phyloP scores from a whole-genome alignment of 2,797 vertebrate species.

The Pteropus rufus region DNA sequence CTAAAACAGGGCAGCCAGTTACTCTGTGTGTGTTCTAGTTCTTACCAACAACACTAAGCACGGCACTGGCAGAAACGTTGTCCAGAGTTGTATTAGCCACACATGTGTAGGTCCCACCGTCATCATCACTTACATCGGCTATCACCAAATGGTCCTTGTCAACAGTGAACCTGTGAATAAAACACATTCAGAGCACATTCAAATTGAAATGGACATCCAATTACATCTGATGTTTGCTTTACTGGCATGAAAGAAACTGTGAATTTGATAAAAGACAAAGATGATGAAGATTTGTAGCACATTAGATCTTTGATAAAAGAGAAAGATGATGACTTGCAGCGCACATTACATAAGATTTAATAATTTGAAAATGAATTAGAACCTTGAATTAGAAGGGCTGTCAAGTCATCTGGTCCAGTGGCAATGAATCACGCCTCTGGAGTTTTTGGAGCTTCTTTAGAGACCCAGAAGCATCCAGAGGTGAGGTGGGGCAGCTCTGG shows the following conservation, averaged over 20 bases:
- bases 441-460: background rate
- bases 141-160: conserved; percentile 92
- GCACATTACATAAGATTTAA: background rate
- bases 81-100: conserved; percentile 95
- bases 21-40: background rate
- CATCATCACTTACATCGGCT: conserved; percentile 88
- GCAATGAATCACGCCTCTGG: background rate
- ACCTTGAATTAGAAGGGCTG: background rate
- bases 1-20: background rate
- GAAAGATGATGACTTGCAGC: background rate
- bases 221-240: background rate
- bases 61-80: conserved; percentile 92
- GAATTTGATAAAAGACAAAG: background rate
- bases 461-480: background rate
- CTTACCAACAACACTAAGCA: conserved; percentile 96
- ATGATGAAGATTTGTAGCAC: background rate
- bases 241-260: background rate
- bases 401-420: background rate
- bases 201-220: background rate
- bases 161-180: conserved; percentile 87
- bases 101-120: conserved; percentile 94
- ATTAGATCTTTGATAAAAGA: background rate
- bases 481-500: too few species aligned
- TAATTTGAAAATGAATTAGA: conserved; percentile 14
- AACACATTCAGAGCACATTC: conserved; percentile 46